Percentiles rank a stretch among this genome's conserved stretches.
These are phyloP conservation scores for Metopolophium dirhodum DNA, from an alignment of 1,140 invertebrate species.

Conservation along the genomic window DNA sequence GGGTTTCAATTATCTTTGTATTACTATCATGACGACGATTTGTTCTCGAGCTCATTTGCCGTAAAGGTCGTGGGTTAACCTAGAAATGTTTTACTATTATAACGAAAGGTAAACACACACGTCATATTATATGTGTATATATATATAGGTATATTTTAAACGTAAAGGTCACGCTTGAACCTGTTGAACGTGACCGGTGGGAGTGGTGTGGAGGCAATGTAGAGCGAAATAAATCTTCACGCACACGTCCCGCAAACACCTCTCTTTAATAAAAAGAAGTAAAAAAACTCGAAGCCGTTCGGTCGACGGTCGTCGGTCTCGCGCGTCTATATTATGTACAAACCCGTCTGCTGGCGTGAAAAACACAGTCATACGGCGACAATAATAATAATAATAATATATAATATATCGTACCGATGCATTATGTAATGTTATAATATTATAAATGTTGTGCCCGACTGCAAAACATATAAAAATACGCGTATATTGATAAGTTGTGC, in stretches of 20 bases:
- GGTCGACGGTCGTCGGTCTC: neutral
- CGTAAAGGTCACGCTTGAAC: constrained; percentile 5
- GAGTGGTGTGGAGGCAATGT: neutral
- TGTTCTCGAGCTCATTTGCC: neutral
- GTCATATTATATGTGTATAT: neutral
- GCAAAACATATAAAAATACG: neutral
- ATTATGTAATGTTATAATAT: too few species aligned
- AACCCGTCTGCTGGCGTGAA: neutral
- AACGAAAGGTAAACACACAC: neutral
- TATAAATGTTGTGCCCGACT: neutral
- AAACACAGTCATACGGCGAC: neutral
- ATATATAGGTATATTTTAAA: neutral
- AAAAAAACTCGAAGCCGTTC: neutral
- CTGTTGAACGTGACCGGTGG: neutral
- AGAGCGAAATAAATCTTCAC: constrained; percentile 9
- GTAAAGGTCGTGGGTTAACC: neutral
- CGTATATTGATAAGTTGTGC: neutral
- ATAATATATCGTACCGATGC: neutral
- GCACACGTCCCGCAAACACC: neutral
- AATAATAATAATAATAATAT: neutral
- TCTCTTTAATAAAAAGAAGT: neutral
- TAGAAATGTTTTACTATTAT: neutral
- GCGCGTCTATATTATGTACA: neutral
- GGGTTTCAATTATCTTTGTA: neutral
- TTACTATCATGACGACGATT: neutral